Base-by-base conservation (phyloP, 2,888 invertebrate species). In the Lobophora halterata region DNA sequence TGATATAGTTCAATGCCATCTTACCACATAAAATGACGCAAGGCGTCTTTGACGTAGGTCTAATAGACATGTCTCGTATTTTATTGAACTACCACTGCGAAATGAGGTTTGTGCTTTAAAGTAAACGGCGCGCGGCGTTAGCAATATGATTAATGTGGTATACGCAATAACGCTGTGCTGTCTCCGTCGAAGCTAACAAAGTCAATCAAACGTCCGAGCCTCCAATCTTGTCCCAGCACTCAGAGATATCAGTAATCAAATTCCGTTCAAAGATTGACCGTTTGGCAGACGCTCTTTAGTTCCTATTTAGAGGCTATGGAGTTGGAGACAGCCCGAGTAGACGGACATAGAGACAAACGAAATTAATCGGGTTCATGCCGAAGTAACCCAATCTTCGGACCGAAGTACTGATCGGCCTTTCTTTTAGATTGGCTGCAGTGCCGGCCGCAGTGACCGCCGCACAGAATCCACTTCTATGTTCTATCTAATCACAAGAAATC, bases 321-420 rank as follows among this genome's bases (percentile, higher is more conserved):
- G 51, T 52, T 41, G 45, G 55, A 50, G 52, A 61, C 62, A 43
- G 52, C 47, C 58, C 54, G 34, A 61, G 58, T 62, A 65, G 69
- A 75, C 82, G 65, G 69, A 75, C 82, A 77, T 78, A 82, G 80
- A 79, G 69, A 79, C 80, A 81, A 81, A 85, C 80, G 76, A 85
- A 79, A 80, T 83, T 86, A 85, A 83, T 85, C 78, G 73, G 60
- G 75, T 71, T 69, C 77, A 79, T 81, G 70, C 74, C 71, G 71
- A 68, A 69, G 64, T 83, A 85, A 83, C 80, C 73, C 71, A 83
- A 85, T 85, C 68, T 43, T 28, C 25, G 38, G 41, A 39, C 26
- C 29, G 18, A 33, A 37, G 18, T 27, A 26, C 56, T 54, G 55
- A 50, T 41, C 47, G 40, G 41, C 29, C 55, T 47, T 67, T 72